These are phyloP conservation scores for Syngnathus rostellatus DNA, from an alignment of 2,797 vertebrate species.

Conservation along the genomic window DNA sequence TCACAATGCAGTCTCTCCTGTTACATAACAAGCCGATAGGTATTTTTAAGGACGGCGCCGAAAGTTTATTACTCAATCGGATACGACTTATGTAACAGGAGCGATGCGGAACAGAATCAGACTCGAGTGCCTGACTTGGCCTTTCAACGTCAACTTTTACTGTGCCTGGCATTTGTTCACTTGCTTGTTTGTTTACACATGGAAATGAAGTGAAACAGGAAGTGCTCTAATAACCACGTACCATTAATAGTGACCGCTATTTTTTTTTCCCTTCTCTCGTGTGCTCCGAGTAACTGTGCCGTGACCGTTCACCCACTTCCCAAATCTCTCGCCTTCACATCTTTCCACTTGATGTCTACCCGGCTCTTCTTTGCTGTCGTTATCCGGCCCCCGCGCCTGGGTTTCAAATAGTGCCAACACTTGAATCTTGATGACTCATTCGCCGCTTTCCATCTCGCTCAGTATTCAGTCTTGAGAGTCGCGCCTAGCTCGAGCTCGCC, in stretches of 20 bases:
- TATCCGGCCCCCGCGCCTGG: conserved; percentile 4
- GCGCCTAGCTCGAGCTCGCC: conserved; percentile 7
- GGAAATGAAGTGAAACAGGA: conserved; percentile 17
- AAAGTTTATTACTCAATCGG: conserved; percentile 51
- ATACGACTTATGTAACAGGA: conserved; percentile 50
- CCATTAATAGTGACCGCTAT: conserved; percentile 19
- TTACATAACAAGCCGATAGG: conserved; percentile 47
- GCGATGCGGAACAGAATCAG: conserved; percentile 34
- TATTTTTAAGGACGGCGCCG: conserved; percentile 48
- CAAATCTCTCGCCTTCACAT: conserved; percentile 19
- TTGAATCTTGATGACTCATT: conserved; percentile 33
- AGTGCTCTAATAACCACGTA: conserved; percentile 22
- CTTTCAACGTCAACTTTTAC: not conserved
- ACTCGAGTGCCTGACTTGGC: conserved; percentile 24
- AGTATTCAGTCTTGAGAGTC: conserved; percentile 4
- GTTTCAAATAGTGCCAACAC: conserved; percentile 25
- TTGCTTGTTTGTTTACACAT: conserved; percentile 3
- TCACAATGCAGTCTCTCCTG: conserved; percentile 46
- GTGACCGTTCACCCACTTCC: conserved; percentile 39
- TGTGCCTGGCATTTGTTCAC: not conserved
- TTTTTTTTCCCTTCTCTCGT: not conserved
- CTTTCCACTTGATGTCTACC: conserved; percentile 9
- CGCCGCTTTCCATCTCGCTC: conserved; percentile 21
- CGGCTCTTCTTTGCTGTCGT: conserved; percentile 5
- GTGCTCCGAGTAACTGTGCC: conserved; percentile 17